Conservation (phyloP, 2,888 invertebrate genomes). For the Rapana venosa region DNA sequence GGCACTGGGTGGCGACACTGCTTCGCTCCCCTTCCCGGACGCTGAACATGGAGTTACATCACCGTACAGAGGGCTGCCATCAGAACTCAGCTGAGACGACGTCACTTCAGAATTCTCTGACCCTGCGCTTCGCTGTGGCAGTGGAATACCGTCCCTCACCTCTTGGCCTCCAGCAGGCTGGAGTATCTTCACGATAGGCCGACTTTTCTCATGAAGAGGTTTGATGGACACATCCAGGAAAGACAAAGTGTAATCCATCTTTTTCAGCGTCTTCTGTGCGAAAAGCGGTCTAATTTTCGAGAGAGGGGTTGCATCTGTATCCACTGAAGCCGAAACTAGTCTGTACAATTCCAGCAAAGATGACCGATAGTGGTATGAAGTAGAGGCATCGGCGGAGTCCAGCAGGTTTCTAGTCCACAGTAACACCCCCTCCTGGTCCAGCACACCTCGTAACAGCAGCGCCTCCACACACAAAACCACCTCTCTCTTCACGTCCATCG, state of each 20-base stretch:
- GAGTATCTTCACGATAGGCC: neutral
- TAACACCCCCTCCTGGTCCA: neutral
- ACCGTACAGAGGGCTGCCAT: neutral
- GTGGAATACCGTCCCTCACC: neutral
- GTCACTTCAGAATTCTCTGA: neutral
- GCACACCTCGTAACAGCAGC: neutral
- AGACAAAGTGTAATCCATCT: slow-evolving; percentile 35
- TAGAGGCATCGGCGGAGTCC: neutral
- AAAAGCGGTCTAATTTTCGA: neutral
- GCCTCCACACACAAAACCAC: slow-evolving; percentile 37
- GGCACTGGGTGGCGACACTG: neutral
- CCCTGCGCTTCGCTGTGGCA: neutral
- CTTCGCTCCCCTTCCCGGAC: neutral
- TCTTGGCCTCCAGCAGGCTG: neutral
- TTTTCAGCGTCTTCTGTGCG: neutral
- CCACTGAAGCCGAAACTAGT: neutral
- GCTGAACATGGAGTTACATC: neutral
- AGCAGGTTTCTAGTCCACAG: neutral
- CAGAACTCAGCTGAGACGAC: neutral
- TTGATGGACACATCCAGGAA: slow-evolving; percentile 25
- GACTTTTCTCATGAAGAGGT: neutral
- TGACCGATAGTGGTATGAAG: neutral
- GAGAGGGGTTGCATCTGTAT: neutral
- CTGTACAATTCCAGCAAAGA: neutral
- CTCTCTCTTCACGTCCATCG: neutral